These are phyloP conservation scores for Calephelis virginiensis DNA, from an alignment of 1,140 invertebrate genomes.

Conservation along the genomic window DNA sequence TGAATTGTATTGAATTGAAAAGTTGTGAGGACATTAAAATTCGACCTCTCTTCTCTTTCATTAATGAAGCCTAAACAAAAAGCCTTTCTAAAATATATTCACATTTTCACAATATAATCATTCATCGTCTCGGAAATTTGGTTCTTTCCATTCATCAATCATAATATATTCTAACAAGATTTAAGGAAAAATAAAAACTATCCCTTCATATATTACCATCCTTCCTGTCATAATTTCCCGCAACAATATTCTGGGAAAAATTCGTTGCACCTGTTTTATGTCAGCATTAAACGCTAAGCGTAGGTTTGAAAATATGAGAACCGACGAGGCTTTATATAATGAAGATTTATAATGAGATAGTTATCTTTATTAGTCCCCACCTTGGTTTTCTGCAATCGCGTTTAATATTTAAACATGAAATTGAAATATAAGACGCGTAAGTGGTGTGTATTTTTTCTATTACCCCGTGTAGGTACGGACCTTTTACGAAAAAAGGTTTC, in stretches of 20 bases:
- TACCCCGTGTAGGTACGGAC: no score
- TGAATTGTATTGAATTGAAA: neutral
- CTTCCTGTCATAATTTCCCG: constrained; percentile 36
- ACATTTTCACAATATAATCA: constrained; percentile 7
- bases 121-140: constrained; percentile 1
- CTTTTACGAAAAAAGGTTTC: no score
- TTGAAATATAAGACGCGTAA: neutral
- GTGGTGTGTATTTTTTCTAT: no score
- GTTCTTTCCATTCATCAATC: constrained; percentile 12
- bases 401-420: neutral
- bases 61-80: constrained; percentile 2
- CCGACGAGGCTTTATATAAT: constrained; percentile 48
- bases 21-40: neutral
- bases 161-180: constrained; percentile 15
- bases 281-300: constrained; percentile 53
- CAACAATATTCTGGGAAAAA: constrained; percentile 52
- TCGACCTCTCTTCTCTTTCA: neutral
- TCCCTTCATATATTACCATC: constrained; percentile 18
- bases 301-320: constrained; percentile 53
- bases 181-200: constrained; percentile 11
- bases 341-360: constrained; percentile 66
- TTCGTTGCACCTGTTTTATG: constrained; percentile 55
- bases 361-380: constrained; percentile 40
- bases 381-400: neutral
- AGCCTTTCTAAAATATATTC: constrained; percentile 9